These are phyloP conservation scores for Pocota personata DNA, from an alignment of 2,888 invertebrate genomes.

Conservation along the genomic window DNA sequence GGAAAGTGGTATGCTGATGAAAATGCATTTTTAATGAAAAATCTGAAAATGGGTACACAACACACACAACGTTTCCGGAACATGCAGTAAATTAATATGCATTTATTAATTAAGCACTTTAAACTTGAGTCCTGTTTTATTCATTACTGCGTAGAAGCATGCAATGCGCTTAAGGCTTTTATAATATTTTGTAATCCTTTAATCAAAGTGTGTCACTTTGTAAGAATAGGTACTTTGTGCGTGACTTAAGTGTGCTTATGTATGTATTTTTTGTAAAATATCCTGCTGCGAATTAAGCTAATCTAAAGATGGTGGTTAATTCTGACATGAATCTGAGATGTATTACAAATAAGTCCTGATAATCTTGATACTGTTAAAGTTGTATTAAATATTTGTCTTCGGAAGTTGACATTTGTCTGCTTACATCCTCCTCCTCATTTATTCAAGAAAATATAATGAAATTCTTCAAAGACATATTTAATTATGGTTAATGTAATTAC, in stretches of 20 bases:
- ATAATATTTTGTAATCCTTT: background rate
- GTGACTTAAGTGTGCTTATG: too few relatives aligned
- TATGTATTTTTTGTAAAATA: background rate
- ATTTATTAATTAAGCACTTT: constrained; percentile 57
- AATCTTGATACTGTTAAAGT: background rate
- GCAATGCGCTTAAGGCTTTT: constrained; percentile 23
- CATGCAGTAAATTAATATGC: constrained; percentile 45
- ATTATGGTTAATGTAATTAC: too few relatives aligned
- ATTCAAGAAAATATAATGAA: too few relatives aligned
- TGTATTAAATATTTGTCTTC: background rate
- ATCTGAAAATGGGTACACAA: constrained; percentile 37
- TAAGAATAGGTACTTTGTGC: background rate
- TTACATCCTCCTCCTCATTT: too few relatives aligned
- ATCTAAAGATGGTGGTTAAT: background rate
- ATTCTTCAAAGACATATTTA: too few relatives aligned
- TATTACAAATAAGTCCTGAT: background rate
- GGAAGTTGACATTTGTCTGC: too few relatives aligned
- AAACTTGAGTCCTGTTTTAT: background rate
- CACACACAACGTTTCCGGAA: constrained; percentile 42
- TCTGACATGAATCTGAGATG: background rate
- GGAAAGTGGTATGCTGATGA: background rate
- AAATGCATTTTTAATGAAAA: constrained; percentile 45
- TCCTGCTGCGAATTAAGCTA: background rate
- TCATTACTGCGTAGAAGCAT: constrained; percentile 22
- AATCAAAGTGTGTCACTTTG: background rate